phyloP scores from a whole-genome alignment of 2,888 invertebrate genomes.

The Pterobdella sp. region DNA sequence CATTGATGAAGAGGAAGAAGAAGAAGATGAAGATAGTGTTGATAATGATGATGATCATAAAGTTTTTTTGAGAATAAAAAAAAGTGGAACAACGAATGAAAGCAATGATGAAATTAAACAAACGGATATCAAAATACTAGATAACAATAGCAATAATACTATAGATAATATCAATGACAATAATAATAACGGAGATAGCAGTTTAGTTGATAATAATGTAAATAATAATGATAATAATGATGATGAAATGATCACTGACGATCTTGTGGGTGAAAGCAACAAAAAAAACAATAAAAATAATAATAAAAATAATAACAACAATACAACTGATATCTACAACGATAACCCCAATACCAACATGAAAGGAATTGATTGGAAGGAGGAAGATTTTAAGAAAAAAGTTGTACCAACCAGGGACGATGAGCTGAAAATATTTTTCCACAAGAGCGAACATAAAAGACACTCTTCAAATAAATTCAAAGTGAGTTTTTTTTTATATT shows the following conservation, averaged over 20 bases:
- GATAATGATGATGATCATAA: conserved; percentile 8
- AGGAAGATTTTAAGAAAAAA: not conserved
- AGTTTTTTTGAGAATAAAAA: not conserved
- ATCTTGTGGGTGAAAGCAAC: not conserved
- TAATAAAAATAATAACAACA: conserved; percentile 1
- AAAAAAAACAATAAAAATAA: conserved; percentile 1
- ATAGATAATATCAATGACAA: not conserved
- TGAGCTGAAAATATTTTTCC: not conserved
- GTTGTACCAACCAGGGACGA: not conserved
- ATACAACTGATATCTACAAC: not conserved
- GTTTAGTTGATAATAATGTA: not conserved
- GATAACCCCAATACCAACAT: not conserved
- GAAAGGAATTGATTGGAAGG: not conserved
- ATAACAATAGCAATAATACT: not conserved
- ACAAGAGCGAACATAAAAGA: too few relatives aligned
- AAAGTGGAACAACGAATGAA: not conserved
- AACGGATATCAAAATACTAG: not conserved
- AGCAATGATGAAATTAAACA: not conserved
- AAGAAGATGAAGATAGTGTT: not conserved
- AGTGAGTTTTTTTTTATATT: too few relatives aligned
- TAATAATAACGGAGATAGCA: not conserved
- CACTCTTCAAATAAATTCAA: too few relatives aligned
- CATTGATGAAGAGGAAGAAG: not conserved
- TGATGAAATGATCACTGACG: not conserved
- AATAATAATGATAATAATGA: not conserved